A percentile compares a stretch with the other conserved stretches of the same genome.
Evolutionary conservation across 2,888 invertebrate genomes (phyloP).

Genomic region (Arenicola marina): DNA sequence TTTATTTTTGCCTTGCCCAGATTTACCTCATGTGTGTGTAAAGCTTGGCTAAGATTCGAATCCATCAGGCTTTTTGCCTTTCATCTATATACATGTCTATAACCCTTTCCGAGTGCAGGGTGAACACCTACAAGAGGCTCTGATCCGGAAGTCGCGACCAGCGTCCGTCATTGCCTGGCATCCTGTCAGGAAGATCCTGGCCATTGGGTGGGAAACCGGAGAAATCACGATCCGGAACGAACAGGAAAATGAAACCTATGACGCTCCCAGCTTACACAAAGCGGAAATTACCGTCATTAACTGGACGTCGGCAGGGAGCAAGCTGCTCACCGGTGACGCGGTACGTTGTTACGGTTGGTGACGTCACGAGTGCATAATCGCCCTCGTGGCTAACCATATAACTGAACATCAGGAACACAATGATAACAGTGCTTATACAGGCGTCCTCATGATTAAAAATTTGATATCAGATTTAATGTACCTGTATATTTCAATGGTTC

Average conservation of each 20-base stretch:
- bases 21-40: too few relatives aligned
- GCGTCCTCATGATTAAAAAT: too few relatives aligned
- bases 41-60: too few relatives aligned
- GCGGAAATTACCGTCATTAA: constrained; percentile 66
- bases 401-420: too few relatives aligned
- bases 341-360: constrained; percentile 64
- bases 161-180: constrained; percentile 74
- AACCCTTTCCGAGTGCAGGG: too few relatives aligned
- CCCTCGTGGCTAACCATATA: too few relatives aligned
- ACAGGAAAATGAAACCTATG: constrained; percentile 53
- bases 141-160: constrained; percentile 45
- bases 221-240: constrained; percentile 83
- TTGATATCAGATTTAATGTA: too few relatives aligned
- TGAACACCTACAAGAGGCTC: constrained; percentile 46
- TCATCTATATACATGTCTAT: too few relatives aligned
- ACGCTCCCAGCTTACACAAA: constrained; percentile 68
- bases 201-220: constrained; percentile 91
- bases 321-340: constrained; percentile 85
- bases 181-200: constrained; percentile 79
- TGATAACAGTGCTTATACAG: too few relatives aligned
- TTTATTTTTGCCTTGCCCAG: too few relatives aligned
- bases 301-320: constrained; percentile 80
- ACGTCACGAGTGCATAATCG: neutral
- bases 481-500: too few relatives aligned
- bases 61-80: too few relatives aligned